phyloP scores from a whole-genome alignment of 2,888 invertebrate genomes.

The Leucoptera coffeella region DNA sequence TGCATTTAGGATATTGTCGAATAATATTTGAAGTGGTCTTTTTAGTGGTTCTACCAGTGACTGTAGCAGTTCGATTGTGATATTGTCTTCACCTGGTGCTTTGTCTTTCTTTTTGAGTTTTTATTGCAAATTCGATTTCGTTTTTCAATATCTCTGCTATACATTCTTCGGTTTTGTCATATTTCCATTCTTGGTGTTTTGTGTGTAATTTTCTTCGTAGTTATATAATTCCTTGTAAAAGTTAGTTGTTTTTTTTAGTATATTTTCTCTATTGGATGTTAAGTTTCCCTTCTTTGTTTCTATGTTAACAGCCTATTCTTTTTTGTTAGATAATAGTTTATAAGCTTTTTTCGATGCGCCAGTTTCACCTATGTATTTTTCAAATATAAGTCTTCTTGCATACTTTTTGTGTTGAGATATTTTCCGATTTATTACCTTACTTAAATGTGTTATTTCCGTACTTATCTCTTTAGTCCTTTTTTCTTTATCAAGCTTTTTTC shows the following conservation, averaged over 20 bases:
- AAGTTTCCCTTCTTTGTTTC: too few species aligned
- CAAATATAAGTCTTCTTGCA: too few species aligned
- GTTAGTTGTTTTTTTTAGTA: slow-evolving; percentile 1
- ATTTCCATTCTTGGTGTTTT: not conserved
- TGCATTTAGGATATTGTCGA: slow-evolving; percentile 2
- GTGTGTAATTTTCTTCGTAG: not conserved
- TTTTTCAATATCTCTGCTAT: not conserved
- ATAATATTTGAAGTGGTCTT: slow-evolving; percentile 4
- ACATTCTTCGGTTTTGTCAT: not conserved
- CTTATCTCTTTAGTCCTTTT: too few species aligned
- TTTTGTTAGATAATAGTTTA: too few species aligned
- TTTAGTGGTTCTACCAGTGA: slow-evolving; percentile 3
- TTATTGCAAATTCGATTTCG: slow-evolving; percentile 1
- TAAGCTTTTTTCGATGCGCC: too few species aligned
- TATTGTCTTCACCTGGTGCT: slow-evolving; percentile 4
- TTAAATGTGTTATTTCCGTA: too few species aligned
- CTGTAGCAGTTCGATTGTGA: slow-evolving; percentile 6
- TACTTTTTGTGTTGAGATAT: too few species aligned
- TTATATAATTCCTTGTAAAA: slow-evolving; percentile 1
- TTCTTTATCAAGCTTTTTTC: too few species aligned
- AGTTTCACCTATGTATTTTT: too few species aligned
- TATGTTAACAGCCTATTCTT: too few species aligned
- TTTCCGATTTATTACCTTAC: too few species aligned
- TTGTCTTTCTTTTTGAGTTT: slow-evolving; percentile 3
- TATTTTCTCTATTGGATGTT: too few species aligned